phyloP scores from a whole-genome alignment of 2,888 invertebrate species.

The Apotomis betuletana region DNA sequence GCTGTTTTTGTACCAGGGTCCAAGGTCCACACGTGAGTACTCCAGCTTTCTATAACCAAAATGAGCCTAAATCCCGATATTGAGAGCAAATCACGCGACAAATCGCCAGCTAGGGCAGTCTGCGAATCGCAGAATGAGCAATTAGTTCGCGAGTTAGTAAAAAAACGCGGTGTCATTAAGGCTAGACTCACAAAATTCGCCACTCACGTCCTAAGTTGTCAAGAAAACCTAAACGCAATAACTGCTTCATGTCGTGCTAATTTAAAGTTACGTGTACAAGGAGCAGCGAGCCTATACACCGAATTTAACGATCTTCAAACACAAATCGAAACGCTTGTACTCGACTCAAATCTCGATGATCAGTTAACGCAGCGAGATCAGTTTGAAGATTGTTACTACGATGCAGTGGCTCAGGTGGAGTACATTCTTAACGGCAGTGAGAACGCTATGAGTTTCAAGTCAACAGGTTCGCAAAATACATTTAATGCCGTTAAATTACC shows the following conservation, averaged over 20 bases:
- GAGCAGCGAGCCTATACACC: slow-evolving; percentile 7
- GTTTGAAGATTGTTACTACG: slow-evolving; percentile 2
- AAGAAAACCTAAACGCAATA: background rate
- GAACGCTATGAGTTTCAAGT: background rate
- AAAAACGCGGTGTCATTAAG: no score
- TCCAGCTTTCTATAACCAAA: no score
- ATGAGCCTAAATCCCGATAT: no score
- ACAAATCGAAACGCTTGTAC: background rate
- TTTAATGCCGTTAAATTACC: background rate
- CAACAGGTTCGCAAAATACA: background rate
- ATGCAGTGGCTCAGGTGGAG: background rate
- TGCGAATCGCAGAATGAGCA: no score
- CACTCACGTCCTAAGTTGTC: background rate
- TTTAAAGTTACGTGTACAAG: slow-evolving; percentile 6
- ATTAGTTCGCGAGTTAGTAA: no score
- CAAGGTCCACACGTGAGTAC: no score
- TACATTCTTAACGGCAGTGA: background rate
- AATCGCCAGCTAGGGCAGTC: no score
- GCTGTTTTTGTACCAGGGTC: no score
- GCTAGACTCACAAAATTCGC: slow-evolving; percentile 1
- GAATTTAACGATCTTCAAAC: slow-evolving; percentile 4
- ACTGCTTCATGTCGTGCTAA: background rate
- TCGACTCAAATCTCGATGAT: background rate
- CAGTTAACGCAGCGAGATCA: slow-evolving; percentile 3
- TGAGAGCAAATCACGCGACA: no score